These are phyloP conservation scores for Erythrocercus mccallii DNA, from an alignment of 2,113 vertebrate genomes.

Conservation along the genomic window DNA sequence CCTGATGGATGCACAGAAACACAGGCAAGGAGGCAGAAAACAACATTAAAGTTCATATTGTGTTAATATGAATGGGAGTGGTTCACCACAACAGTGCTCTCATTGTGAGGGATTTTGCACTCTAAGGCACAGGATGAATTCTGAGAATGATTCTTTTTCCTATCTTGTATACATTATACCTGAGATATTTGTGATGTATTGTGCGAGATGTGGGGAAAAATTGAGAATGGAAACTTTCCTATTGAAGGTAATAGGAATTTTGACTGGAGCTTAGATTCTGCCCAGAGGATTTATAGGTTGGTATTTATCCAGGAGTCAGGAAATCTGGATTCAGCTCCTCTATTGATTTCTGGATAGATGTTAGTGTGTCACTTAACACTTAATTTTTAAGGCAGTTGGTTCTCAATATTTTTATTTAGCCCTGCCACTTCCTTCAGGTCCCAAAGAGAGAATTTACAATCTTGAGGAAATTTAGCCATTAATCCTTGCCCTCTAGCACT, in stretches of 20 bases:
- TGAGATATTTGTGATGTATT: background rate
- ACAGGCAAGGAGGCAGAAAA: background rate
- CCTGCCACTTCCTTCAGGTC: background rate
- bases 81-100: background rate
- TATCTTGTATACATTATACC: background rate
- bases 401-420: background rate
- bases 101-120: background rate
- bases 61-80: background rate
- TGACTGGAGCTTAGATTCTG: background rate
- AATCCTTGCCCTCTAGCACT: background rate
- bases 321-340: background rate
- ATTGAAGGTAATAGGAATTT: background rate
- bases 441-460: background rate
- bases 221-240: background rate
- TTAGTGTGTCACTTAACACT: background rate
- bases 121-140: background rate
- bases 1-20: background rate
- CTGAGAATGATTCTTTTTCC: background rate
- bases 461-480: background rate
- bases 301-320: background rate
- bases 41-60: background rate
- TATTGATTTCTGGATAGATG: background rate
- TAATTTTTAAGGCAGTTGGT: background rate
- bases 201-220: background rate
- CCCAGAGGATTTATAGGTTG: background rate